Evolutionary conservation across 2,888 invertebrate species (phyloP).

Genomic region (Beris morrisii): DNA sequence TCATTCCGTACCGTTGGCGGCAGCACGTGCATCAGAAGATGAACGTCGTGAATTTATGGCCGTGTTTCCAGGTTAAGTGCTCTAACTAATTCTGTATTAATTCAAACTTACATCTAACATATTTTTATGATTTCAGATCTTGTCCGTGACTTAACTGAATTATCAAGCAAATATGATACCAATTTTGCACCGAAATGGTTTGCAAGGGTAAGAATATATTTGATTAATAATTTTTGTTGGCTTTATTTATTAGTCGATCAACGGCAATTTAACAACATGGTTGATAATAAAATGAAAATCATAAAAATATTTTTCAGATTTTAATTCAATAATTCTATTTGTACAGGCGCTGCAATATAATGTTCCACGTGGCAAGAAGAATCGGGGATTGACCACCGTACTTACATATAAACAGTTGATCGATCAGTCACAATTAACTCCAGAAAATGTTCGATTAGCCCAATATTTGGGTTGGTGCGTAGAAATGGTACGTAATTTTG

Average conservation of each 20-base stretch:
- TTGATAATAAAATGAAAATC: neutral
- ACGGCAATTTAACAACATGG: too few relatives aligned
- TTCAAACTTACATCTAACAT: too few relatives aligned
- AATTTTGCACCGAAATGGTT: slow-evolving; percentile 75
- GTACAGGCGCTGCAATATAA: slow-evolving; percentile 83
- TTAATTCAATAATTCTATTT: slow-evolving; percentile 6
- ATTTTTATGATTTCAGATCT: slow-evolving; percentile 59
- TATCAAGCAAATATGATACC: slow-evolving; percentile 73
- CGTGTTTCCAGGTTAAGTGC: slow-evolving; percentile 66
- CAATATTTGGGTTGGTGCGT: slow-evolving; percentile 92
- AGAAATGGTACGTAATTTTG: slow-evolving; percentile 85
- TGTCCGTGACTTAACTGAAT: slow-evolving; percentile 79
- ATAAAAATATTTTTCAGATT: slow-evolving; percentile 1
- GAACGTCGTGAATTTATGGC: slow-evolving; percentile 87
- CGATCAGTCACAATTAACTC: slow-evolving; percentile 66
- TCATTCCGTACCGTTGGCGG: slow-evolving; percentile 57
- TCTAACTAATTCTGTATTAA: too few relatives aligned
- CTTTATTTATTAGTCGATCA: neutral
- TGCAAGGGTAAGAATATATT: slow-evolving; percentile 64
- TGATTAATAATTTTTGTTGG: neutral
- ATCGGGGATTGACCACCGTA: slow-evolving; percentile 73
- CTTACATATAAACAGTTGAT: slow-evolving; percentile 75
- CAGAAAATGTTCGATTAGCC: slow-evolving; percentile 76
- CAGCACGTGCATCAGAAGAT: slow-evolving; percentile 72
- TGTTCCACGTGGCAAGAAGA: slow-evolving; percentile 88